These are phyloP conservation scores for Coregonus clupeaformis DNA, from an alignment of 2,113 vertebrate genomes.

Conservation along the genomic window DNA sequence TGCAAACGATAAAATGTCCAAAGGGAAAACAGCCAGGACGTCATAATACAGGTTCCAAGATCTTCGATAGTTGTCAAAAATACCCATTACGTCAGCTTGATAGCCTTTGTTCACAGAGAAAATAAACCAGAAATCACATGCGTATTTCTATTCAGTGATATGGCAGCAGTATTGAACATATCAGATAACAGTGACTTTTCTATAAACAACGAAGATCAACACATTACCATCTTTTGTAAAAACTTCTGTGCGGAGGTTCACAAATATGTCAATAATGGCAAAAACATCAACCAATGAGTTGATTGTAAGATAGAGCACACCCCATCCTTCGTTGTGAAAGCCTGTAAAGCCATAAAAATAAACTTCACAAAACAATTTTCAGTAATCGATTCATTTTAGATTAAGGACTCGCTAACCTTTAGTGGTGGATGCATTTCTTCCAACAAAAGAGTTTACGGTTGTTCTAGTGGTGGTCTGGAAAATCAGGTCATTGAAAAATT, in stretches of 20 bases:
- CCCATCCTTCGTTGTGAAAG: slow-evolving; percentile 4
- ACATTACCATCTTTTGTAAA: slow-evolving; percentile 33
- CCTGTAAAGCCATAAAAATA: slow-evolving; percentile 3
- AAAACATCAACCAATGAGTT: slow-evolving; percentile 2
- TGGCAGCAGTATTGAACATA: not conserved
- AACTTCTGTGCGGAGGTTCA: slow-evolving; percentile 23
- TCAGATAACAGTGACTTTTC: not conserved
- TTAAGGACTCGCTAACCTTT: too few species aligned
- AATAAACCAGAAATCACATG: not conserved
- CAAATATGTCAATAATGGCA: slow-evolving; percentile 24
- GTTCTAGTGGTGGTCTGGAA: not conserved
- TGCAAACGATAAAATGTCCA: slow-evolving; percentile 15
- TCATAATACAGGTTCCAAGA: slow-evolving; percentile 37
- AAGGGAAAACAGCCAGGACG: slow-evolving; percentile 27
- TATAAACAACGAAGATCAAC: not conserved
- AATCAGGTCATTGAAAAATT: not conserved
- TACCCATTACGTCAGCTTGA: slow-evolving; percentile 5
- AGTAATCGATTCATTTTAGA: not conserved
- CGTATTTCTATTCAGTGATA: not conserved
- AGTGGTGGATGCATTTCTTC: not conserved
- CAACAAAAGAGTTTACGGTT: not conserved
- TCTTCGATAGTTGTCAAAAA: slow-evolving; percentile 18
- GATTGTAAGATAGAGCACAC: not conserved
- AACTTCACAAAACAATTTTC: not conserved
- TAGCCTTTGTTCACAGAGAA: slow-evolving; percentile 18